Evolutionary conservation across 2,113 vertebrate species (phyloP).

Genomic region (Myotis brandtii): DNA sequence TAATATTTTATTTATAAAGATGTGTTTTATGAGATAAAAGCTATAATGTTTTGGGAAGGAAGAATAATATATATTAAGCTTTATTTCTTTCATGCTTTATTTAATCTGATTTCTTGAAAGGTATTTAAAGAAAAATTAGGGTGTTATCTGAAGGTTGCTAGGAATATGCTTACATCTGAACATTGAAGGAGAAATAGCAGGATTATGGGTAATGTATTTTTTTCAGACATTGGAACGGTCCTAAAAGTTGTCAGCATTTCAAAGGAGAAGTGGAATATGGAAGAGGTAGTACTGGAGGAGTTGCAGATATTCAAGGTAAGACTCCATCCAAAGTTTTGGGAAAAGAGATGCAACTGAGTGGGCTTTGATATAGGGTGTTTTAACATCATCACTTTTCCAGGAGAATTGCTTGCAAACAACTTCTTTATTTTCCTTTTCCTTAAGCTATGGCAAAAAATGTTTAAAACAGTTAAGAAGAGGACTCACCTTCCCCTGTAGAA

Average conservation of each 20-base stretch:
- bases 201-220: constrained; percentile 34
- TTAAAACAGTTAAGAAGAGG: constrained; percentile 58
- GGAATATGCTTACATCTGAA: neutral
- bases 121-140: neutral
- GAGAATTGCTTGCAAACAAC: constrained; percentile 48
- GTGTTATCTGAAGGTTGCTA: neutral
- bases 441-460: constrained; percentile 53
- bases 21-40: neutral
- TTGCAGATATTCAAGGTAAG: constrained; percentile 95
- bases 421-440: constrained; percentile 47
- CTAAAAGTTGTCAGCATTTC: constrained; percentile 97
- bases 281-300: constrained; percentile 96
- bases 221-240: constrained; percentile 93
- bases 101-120: constrained; percentile 39
- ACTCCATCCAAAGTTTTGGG: neutral
- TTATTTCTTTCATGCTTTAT: neutral
- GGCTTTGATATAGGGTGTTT: neutral
- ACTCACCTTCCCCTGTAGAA: constrained; percentile 1
- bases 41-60: neutral
- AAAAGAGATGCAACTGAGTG: neutral
- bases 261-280: constrained; percentile 94
- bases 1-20: constrained; percentile 1
- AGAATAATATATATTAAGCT: neutral
- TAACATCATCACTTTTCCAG: neutral
- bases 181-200: neutral